Evolutionary conservation across 2,113 vertebrate genomes (phyloP), one percentile per base, ranked within the genome.

Genomic region (Accipiter cooperii): DNA sequence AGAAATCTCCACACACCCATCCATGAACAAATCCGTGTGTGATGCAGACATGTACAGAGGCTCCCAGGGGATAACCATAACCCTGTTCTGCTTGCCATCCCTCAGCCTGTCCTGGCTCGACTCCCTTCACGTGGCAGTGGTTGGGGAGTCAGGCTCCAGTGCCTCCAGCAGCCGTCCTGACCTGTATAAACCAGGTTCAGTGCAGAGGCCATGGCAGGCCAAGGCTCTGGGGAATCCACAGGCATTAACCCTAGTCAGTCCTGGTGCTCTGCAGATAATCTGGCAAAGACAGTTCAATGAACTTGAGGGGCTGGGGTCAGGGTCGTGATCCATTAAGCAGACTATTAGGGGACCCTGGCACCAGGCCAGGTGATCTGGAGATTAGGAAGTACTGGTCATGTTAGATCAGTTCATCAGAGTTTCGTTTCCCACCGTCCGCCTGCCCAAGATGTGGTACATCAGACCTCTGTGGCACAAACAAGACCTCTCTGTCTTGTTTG

Each of bases 251-350:
- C 6, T 8, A 31, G 44, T 63, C 5, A 3, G 19, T 71, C 33
- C 61, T 33, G 46, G 14, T 65, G 70, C 81, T 73, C 77, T 82
- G 57, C 44, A 61, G 80, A 79, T 94, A 61, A 96, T 94, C 94
- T 87, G 66, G 49, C 24, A 34, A 81, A 5, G 10, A 77, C 60
- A 47, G 42, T 25, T 84, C 51, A n/a, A 25, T 2, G 31, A 83
- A 49, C 34, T 44, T 29, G 65, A 78, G 57, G 61, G 40, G 20
- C 68, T 87, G 82, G 34, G 44, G 10, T 83, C 64, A 85, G 47
- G 52, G 49, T 24, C 0, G 0, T 36, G 83, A 89, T 52, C 71
- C 28, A 17, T 55, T 87, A 29, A 90, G 66, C 21, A 55, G 83
- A n/a, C 40, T 58, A 13, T 58, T 31, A 69, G 42, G 64, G 40